A percentile compares a stretch with the other conserved stretches of the same genome.
These are phyloP conservation scores for Catharus bicknelli DNA, from an alignment of 2,113 vertebrate species.

Conservation along the genomic window DNA sequence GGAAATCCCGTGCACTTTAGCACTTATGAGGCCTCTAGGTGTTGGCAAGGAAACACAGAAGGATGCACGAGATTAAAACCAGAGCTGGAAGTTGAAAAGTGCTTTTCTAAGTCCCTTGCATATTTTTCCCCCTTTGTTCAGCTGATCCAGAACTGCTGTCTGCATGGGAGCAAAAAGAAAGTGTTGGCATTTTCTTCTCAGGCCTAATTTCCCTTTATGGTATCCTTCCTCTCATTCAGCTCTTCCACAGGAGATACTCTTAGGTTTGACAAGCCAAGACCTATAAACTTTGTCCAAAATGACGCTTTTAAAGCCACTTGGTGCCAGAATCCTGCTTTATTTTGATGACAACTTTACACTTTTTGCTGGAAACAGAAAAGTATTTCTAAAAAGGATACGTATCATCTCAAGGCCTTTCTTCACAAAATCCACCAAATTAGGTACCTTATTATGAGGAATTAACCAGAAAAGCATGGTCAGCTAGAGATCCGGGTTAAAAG, in stretches of 20 bases:
- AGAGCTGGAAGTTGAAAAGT: conserved; percentile 13
- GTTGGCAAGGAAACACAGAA: conserved; percentile 39
- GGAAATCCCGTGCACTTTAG: neutral
- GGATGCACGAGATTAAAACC: neutral
- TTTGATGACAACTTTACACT: neutral
- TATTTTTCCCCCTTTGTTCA: neutral
- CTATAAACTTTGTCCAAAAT: conserved; percentile 47
- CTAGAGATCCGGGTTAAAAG: conserved; percentile 18
- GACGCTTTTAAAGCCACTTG: neutral
- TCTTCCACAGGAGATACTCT: conserved; percentile 42
- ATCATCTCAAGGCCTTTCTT: conserved; percentile 20
- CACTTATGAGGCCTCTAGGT: neutral
- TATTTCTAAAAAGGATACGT: conserved; percentile 58
- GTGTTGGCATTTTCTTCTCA: neutral
- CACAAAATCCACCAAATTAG: conserved; percentile 21
- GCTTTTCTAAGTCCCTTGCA: neutral
- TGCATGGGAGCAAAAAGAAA: fast-evolving
- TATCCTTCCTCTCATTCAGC: conserved; percentile 19
- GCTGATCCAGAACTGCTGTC: neutral
- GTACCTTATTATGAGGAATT: neutral
- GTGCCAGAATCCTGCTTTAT: conserved; percentile 42
- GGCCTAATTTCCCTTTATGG: conserved; percentile 10
- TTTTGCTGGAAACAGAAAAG: conserved; percentile 52
- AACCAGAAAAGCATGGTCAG: conserved; percentile 9
- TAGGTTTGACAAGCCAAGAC: conserved; percentile 3